A percentile compares a stretch with the other conserved stretches of the same genome.
Conservation (phyloP, 2,888 invertebrate genomes). For the Drosophila testacea region DNA sequence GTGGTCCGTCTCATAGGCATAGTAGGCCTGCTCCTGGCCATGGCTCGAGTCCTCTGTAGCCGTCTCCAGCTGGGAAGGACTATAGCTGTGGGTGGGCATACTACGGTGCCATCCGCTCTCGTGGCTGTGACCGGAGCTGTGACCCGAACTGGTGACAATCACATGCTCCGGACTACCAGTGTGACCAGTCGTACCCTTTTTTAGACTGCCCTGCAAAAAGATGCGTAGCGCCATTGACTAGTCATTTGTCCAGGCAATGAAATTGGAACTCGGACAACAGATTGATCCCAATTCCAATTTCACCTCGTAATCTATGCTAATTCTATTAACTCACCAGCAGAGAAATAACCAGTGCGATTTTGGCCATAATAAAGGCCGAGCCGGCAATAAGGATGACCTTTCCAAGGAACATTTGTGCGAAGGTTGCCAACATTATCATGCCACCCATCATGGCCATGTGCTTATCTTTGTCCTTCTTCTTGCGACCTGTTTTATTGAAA, state of each 20-base stretch:
- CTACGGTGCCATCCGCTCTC: slow-evolving; percentile 85
- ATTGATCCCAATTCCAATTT: background rate
- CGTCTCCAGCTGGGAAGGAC: slow-evolving; percentile 36
- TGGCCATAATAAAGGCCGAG: slow-evolving; percentile 88
- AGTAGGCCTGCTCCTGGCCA: slow-evolving; percentile 47
- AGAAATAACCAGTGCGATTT: slow-evolving; percentile 88
- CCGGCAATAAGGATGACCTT: slow-evolving; percentile 89
- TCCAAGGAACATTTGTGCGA: slow-evolving; percentile 89
- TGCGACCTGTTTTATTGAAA: slow-evolving; percentile 86
- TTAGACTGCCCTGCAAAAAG: slow-evolving; percentile 87
- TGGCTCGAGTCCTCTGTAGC: slow-evolving; percentile 38
- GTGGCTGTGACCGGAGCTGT: slow-evolving; percentile 81
- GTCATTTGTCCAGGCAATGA: slow-evolving; percentile 4
- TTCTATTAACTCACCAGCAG: slow-evolving; percentile 85
- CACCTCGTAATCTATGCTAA: background rate
- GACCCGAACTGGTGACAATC: slow-evolving; percentile 85
- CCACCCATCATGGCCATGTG: slow-evolving; percentile 88
- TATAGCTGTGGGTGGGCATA: slow-evolving; percentile 67
- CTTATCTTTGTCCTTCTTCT: slow-evolving; percentile 86
- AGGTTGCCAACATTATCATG: slow-evolving; percentile 88
- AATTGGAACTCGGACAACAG: background rate
- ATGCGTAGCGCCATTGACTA: slow-evolving; percentile 51
- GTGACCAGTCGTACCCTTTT: slow-evolving; percentile 86
- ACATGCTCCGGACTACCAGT: slow-evolving; percentile 86
- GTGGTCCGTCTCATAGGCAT: slow-evolving; percentile 58